phyloP scores from a whole-genome alignment of 2,113 vertebrate genomes.

The Callionymus lyra region DNA sequence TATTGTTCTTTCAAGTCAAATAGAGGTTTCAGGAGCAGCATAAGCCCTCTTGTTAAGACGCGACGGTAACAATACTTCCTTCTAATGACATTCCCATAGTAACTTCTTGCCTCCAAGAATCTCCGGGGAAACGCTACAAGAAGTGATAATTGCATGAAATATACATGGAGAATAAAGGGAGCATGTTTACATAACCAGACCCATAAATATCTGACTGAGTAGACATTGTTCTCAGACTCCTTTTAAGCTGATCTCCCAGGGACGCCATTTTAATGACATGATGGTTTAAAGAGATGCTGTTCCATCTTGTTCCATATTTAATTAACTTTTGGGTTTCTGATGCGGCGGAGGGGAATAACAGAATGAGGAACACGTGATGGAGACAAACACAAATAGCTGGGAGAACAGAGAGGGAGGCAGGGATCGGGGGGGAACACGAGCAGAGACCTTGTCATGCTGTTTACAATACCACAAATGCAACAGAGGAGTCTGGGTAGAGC shows the following conservation, averaged over 20 bases:
- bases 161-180: conserved; percentile 97
- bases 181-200: conserved; percentile 97
- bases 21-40: conserved; percentile 37
- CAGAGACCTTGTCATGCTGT: conserved; percentile 80
- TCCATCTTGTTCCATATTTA: conserved; percentile 98
- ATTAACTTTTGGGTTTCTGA: conserved; percentile 98
- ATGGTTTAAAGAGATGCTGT: conserved; percentile 98
- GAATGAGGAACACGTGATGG: conserved; percentile 56
- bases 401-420: conserved; percentile 71
- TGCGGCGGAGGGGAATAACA: conserved; percentile 47
- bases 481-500: conserved; percentile 18
- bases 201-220: conserved; percentile 99
- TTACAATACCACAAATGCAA: conserved; percentile 68
- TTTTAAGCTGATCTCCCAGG: conserved; percentile 93
- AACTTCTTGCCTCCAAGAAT: conserved; percentile 73
- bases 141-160: conserved; percentile 99
- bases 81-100: conserved; percentile 97
- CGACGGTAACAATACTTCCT: conserved; percentile 64
- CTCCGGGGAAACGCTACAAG: conserved; percentile 89
- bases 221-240: conserved; percentile 94
- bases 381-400: conserved; percentile 87
- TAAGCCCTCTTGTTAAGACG: conserved; percentile 24
- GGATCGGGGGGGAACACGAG: conserved; percentile 79
- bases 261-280: conserved; percentile 98
- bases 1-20: conserved; percentile 31